A percentile compares a stretch with the other conserved stretches of the same genome.
Conservation (phyloP, 92 coral and sea anemone species). For the Scolanthus callimorphus region DNA sequence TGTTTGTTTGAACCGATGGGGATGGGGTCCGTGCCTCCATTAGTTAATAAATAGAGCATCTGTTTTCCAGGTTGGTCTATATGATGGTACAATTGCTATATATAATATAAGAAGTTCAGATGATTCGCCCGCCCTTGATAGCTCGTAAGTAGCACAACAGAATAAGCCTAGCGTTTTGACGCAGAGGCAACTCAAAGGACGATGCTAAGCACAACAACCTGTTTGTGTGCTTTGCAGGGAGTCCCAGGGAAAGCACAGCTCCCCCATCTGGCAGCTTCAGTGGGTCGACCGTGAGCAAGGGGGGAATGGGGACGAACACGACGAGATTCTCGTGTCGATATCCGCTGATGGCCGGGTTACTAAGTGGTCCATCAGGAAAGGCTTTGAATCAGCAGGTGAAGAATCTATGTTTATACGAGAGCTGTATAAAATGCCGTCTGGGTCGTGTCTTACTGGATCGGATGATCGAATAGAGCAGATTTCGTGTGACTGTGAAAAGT, state of each 20-base stretch:
- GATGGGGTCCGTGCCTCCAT: too few relatives aligned
- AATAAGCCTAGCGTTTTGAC: too few relatives aligned
- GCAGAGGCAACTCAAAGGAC: too few relatives aligned
- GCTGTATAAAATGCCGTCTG: too few relatives aligned
- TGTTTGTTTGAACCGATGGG: too few relatives aligned
- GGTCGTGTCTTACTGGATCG: too few relatives aligned
- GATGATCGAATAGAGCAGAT: too few relatives aligned
- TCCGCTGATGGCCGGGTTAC: conserved; percentile 99
- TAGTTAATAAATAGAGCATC: too few relatives aligned
- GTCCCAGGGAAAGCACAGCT: conserved; percentile 91
- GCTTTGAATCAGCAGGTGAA: conserved; percentile 94
- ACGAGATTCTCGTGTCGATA: conserved; percentile 94
- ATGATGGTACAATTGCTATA: conserved; percentile 92
- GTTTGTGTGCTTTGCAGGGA: conserved; percentile 67
- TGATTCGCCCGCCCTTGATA: conserved; percentile 86
- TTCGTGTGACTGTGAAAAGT: too few relatives aligned
- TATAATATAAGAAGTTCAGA: conserved; percentile 77
- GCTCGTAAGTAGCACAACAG: conserved; percentile 90
- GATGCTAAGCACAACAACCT: too few relatives aligned
- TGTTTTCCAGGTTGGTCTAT: conserved; percentile 78
- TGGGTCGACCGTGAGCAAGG: conserved; percentile 97
- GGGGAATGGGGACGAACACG: conserved; percentile 85
- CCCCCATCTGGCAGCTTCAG: conserved; percentile 98
- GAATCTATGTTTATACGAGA: too few relatives aligned
- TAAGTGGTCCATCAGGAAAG: conserved; percentile 97